Conservation (phyloP, 2,797 vertebrate genomes). For the Monodelphis domestica region DNA sequence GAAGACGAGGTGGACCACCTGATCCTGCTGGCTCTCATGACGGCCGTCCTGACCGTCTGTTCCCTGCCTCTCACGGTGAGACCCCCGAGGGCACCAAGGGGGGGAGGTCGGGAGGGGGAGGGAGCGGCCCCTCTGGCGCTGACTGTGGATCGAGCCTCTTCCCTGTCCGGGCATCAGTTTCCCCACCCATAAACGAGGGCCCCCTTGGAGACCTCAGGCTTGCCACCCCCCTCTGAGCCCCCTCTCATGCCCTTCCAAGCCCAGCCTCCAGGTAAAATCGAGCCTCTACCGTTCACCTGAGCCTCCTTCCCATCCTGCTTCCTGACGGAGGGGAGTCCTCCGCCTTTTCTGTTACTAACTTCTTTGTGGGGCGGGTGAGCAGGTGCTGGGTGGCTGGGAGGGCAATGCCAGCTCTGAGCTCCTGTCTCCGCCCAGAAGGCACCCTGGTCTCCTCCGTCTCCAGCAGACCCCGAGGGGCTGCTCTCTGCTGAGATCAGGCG, state of each 20-base stretch:
- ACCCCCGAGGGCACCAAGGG: not conserved
- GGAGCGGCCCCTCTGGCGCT: accelerated
- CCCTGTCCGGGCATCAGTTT: too few relatives aligned
- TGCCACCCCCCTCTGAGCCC: not conserved
- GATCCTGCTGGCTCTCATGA: conserved; percentile 91
- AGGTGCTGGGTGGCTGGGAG: not conserved
- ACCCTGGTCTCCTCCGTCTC: not conserved
- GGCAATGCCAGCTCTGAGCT: not conserved
- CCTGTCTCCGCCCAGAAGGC: not conserved
- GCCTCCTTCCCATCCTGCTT: not conserved
- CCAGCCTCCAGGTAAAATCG: too few relatives aligned
- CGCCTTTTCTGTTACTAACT: not conserved
- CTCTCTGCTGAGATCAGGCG: too few relatives aligned
- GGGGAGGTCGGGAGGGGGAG: too few relatives aligned
- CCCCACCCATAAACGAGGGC: not conserved
- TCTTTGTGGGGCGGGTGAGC: not conserved
- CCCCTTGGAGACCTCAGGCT: not conserved
- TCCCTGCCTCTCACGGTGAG: conserved; percentile 92
- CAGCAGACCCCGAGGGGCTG: too few relatives aligned
- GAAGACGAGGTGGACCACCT: conserved; percentile 93
- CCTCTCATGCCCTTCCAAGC: not conserved
- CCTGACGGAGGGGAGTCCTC: not conserved
- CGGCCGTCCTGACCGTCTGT: conserved; percentile 91
- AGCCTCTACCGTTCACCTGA: not conserved
- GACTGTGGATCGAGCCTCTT: not conserved